These are phyloP conservation scores for Macrosiphum euphorbiae DNA, from an alignment of 2,888 invertebrate genomes.

Conservation along the genomic window DNA sequence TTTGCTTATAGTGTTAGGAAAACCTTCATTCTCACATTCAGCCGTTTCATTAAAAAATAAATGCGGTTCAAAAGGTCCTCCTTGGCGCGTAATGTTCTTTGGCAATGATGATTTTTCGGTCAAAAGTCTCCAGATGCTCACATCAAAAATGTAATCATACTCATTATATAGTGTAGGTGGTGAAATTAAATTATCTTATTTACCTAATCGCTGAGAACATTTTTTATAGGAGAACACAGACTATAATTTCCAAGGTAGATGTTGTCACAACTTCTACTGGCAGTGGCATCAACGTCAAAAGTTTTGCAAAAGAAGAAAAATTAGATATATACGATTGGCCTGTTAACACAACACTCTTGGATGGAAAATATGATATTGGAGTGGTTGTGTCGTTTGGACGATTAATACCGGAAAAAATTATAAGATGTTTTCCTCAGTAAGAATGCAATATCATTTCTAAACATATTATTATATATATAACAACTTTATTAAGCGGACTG, in stretches of 20 bases:
- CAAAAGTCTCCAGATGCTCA: conserved; percentile 79
- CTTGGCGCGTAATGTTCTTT: conserved; percentile 83
- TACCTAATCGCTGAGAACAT: background rate
- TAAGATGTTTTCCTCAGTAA: conserved; percentile 86
- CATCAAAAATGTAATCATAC: conserved; percentile 77
- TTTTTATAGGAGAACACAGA: conserved; percentile 73
- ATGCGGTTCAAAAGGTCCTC: conserved; percentile 68
- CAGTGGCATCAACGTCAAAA: conserved; percentile 75
- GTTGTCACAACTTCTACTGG: conserved; percentile 78
- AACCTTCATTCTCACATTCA: conserved; percentile 31
- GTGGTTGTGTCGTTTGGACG: conserved; percentile 95
- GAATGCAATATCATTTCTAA: conserved; percentile 69
- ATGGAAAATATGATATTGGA: conserved; percentile 82
- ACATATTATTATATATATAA: background rate
- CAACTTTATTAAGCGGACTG: no score
- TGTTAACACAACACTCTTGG: conserved; percentile 71
- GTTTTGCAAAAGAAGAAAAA: conserved; percentile 77
- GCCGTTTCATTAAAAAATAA: conserved; percentile 34
- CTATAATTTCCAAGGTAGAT: conserved; percentile 75
- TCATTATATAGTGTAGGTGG: background rate
- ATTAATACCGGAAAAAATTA: conserved; percentile 83
- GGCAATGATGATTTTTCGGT: conserved; percentile 88
- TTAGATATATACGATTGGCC: conserved; percentile 80
- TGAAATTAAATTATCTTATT: background rate
- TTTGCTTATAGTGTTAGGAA: background rate